phyloP scores from a whole-genome alignment of 30 jellyfish, hydroid and myxozoan genomes.

The Clytia hemisphaerica region DNA sequence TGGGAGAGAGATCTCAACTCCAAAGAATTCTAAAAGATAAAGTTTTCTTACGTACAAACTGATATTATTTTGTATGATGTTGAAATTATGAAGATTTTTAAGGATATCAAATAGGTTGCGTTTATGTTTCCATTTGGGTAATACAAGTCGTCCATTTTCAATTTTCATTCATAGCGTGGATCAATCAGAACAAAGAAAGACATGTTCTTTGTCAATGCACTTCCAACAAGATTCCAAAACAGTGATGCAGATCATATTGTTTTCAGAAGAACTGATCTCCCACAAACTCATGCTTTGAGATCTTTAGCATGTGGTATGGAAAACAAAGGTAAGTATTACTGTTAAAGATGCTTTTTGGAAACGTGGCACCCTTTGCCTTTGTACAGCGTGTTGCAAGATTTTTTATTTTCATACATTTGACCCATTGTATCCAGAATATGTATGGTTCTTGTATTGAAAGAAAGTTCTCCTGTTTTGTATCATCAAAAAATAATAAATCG shows the following conservation, averaged over 20 bases:
- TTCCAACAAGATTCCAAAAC: conserved; percentile 25
- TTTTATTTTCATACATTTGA: no score
- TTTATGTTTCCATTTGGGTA: neutral
- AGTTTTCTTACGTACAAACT: no score
- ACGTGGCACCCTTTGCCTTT: no score
- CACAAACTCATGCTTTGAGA: neutral
- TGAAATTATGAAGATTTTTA: no score
- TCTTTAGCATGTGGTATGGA: neutral
- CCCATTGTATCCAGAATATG: no score
- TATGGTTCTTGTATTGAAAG: no score
- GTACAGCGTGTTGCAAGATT: no score
- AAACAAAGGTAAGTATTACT: neutral
- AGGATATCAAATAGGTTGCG: no score
- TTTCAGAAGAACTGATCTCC: conserved; percentile 43
- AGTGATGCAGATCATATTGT: conserved; percentile 55
- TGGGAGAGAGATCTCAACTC: no score
- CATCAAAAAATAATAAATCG: neutral
- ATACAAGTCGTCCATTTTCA: neutral
- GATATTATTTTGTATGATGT: no score
- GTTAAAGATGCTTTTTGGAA: no score
- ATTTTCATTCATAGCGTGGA: conserved; percentile 47
- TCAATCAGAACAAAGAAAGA: conserved; percentile 47
- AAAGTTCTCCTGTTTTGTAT: neutral
- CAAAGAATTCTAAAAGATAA: no score
- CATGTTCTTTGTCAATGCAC: conserved; percentile 55